Evolutionary conservation across 2,113 vertebrate genomes (phyloP).

Genomic region (Diphyllodes magnificus): DNA sequence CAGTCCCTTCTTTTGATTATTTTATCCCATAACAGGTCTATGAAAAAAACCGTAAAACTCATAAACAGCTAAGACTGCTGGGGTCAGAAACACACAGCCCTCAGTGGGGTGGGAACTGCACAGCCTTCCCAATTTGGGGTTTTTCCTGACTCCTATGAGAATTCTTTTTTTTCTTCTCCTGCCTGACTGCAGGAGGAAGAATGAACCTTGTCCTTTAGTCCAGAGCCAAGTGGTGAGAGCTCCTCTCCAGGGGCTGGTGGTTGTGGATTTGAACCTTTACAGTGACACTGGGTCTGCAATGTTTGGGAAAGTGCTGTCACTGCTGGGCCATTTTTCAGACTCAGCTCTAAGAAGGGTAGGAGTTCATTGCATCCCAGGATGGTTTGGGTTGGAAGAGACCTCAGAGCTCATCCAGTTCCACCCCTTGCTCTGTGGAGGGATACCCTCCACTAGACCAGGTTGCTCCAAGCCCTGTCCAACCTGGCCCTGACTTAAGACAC

Average conservation of each 20-base stretch:
- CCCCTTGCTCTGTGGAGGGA: neutral
- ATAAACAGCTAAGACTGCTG: neutral
- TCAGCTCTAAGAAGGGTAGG: neutral
- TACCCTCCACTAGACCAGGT: neutral
- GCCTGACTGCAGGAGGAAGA: neutral
- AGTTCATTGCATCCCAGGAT: neutral
- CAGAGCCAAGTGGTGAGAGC: neutral
- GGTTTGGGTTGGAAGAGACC: neutral
- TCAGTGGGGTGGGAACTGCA: neutral
- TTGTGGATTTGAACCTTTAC: neutral
- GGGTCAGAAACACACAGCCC: neutral
- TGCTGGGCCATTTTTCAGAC: neutral
- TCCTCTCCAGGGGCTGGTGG: neutral
- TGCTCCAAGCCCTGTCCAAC: neutral
- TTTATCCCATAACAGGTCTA: neutral
- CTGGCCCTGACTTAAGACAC: neutral
- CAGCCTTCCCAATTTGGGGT: neutral
- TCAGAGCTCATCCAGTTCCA: neutral
- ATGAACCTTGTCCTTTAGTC: neutral
- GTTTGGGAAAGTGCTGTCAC: neutral
- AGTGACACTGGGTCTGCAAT: neutral
- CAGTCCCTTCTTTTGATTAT: neutral
- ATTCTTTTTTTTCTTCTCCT: neutral
- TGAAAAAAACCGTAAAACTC: accelerated
- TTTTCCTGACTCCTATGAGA: neutral